Evolutionary conservation across 2,113 vertebrate genomes (phyloP).

Genomic region (Urocolius indicus): DNA sequence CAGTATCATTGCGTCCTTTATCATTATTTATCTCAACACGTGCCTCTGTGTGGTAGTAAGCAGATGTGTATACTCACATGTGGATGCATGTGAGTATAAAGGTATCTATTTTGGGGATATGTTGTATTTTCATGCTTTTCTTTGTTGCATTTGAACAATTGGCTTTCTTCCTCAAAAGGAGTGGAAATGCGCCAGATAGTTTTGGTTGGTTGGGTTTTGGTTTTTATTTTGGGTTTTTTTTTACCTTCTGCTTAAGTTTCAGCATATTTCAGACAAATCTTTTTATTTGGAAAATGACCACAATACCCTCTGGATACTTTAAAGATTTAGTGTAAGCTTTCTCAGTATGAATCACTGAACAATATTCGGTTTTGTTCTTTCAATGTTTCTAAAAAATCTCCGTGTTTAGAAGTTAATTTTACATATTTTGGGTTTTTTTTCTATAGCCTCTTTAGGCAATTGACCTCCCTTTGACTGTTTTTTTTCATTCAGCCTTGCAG

Average conservation of each 20-base stretch:
- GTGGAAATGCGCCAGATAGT: neutral
- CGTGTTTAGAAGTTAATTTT: neutral
- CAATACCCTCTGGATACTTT: neutral
- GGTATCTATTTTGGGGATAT: neutral
- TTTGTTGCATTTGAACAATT: neutral
- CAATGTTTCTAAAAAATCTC: neutral
- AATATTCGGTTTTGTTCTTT: neutral
- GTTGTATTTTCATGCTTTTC: neutral
- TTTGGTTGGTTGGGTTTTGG: neutral
- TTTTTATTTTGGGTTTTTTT: too few relatives aligned
- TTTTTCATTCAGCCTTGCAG: neutral
- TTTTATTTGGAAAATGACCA: neutral
- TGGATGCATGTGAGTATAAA: neutral
- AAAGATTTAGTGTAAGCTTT: neutral
- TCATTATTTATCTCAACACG: neutral
- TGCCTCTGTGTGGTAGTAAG: neutral
- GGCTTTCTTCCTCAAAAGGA: neutral
- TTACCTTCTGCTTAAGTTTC: neutral
- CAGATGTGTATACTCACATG: neutral
- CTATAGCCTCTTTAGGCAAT: neutral
- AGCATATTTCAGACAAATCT: neutral
- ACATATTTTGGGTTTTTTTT: neutral
- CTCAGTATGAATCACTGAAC: neutral
- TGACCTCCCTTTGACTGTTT: neutral
- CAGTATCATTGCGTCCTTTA: neutral